Evolutionary conservation across 2,113 vertebrate species (phyloP).

Genomic region (Hydrochoerus hydrochaeris): DNA sequence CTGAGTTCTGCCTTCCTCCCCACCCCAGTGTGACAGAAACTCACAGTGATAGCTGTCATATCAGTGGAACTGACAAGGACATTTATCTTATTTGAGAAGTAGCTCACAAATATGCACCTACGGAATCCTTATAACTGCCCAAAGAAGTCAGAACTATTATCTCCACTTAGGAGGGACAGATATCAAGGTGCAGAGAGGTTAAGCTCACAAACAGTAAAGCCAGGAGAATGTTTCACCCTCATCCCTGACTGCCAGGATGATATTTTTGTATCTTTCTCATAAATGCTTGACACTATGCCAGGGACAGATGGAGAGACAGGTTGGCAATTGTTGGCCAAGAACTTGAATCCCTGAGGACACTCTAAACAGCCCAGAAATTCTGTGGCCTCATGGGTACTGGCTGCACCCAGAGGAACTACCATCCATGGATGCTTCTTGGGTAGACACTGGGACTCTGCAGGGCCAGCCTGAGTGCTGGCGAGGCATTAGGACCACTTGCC

Average conservation of each 20-base stretch:
- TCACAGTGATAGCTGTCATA: rapidly evolving
- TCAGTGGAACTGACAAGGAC: not conserved
- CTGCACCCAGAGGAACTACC: not conserved
- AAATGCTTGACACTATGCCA: not conserved
- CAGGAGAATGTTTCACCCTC: not conserved
- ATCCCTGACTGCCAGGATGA: no score
- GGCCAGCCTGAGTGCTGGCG: not conserved
- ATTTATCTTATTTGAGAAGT: not conserved
- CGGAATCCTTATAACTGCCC: not conserved
- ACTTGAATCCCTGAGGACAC: not conserved
- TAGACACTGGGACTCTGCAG: not conserved
- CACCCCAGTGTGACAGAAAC: no score
- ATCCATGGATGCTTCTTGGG: no score
- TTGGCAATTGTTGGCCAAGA: not conserved
- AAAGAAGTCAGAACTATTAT: not conserved
- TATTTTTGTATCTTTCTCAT: not conserved
- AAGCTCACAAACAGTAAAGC: not conserved
- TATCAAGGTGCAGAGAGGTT: not conserved
- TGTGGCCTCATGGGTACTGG: not conserved
- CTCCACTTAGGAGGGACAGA: not conserved
- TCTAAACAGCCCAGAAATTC: not conserved
- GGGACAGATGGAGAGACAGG: not conserved
- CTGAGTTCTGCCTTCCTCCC: not conserved
- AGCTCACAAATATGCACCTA: not conserved
- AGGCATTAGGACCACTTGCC: rapidly evolving